A percentile compares a stretch with the other conserved stretches of the same genome.
phyloP scores from a whole-genome alignment of 2,888 invertebrate species.

The Zaprionus lineosus region DNA sequence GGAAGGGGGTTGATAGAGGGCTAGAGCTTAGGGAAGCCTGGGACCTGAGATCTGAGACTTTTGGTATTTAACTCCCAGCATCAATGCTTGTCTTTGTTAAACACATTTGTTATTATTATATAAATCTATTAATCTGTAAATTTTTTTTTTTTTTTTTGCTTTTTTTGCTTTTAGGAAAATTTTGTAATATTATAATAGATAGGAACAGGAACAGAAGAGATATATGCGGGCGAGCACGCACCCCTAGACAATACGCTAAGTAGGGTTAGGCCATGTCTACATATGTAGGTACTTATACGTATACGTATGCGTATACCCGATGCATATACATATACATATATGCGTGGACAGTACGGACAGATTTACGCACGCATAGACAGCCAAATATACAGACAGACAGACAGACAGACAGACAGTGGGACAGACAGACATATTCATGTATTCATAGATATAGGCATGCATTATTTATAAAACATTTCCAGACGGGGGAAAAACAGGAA shows the following conservation, averaged over 20 bases:
- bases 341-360: neutral
- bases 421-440: neutral
- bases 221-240: no score
- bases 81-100: no score
- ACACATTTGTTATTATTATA: no score
- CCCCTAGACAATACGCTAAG: no score
- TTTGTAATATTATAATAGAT: no score
- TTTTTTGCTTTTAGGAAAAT: no score
- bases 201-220: no score
- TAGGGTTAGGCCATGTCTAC: no score
- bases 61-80: no score
- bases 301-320: no score
- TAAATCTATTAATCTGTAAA: neutral
- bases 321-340: neutral
- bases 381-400: neutral
- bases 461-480: slow-evolving; percentile 44
- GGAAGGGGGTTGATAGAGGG: neutral
- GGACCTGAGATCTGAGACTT: no score
- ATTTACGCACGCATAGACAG: neutral
- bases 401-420: neutral
- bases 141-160: neutral
- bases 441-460: slow-evolving; percentile 19
- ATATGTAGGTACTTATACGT: neutral
- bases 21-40: no score
- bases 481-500: slow-evolving; percentile 4